Evolutionary conservation across 2,113 vertebrate species (phyloP).

Genomic region (Suncus etruscus): DNA sequence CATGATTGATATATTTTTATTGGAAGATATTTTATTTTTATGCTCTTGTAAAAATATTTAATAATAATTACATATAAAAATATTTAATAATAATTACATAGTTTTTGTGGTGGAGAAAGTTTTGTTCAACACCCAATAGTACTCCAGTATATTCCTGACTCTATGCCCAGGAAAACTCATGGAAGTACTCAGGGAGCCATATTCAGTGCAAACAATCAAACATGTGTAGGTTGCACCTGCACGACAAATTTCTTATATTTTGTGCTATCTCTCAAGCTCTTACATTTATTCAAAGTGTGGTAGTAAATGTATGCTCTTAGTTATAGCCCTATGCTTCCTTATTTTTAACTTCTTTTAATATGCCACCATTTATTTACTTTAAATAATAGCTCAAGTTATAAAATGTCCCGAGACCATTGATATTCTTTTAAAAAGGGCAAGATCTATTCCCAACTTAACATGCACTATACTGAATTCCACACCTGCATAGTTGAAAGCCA

Average conservation of each 20-base stretch:
- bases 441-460: slow-evolving; percentile 60
- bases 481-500: slow-evolving; percentile 70
- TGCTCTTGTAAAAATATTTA: too few relatives aligned
- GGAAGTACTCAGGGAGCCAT: too few relatives aligned
- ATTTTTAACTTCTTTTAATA: neutral
- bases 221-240: neutral
- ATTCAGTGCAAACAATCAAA: too few relatives aligned
- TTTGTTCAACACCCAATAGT: too few relatives aligned
- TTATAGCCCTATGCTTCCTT: neutral
- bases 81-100: too few relatives aligned
- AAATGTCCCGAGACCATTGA: neutral
- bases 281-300: neutral
- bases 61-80: too few relatives aligned
- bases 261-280: neutral
- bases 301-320: neutral
- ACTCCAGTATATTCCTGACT: too few relatives aligned
- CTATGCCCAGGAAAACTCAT: too few relatives aligned
- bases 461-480: slow-evolving; percentile 75
- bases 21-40: neutral
- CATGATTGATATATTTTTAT: slow-evolving; percentile 20
- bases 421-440: slow-evolving; percentile 67
- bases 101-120: too few relatives aligned
- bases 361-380: slow-evolving; percentile 16
- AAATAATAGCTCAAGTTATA: slow-evolving; percentile 59
- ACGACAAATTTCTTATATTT: neutral